A percentile compares a stretch with the other conserved stretches of the same genome.
Conservation (phyloP, 2,888 invertebrate species). For the Drosophila sordidula region DNA sequence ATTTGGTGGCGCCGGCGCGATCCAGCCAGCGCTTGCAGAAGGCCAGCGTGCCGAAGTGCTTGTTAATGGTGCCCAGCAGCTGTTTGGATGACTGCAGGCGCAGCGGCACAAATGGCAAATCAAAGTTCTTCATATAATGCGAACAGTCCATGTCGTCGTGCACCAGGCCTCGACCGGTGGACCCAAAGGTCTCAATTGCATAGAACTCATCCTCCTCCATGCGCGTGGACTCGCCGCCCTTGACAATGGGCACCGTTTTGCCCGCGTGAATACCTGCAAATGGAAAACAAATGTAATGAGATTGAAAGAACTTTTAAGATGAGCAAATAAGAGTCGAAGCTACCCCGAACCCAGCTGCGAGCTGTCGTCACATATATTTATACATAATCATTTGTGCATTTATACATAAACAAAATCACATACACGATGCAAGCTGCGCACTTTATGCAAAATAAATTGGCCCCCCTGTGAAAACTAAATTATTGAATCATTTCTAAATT, state of each 20-base stretch:
- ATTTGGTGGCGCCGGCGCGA: slow-evolving; percentile 97
- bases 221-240: slow-evolving; percentile 97
- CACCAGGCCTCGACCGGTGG: slow-evolving; percentile 96
- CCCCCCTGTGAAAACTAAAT: no score
- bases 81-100: slow-evolving; percentile 97
- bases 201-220: slow-evolving; percentile 99
- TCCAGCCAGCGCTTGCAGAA: slow-evolving; percentile 99
- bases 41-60: slow-evolving; percentile 98
- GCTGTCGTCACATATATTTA: no score
- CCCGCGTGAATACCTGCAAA: slow-evolving; percentile 94
- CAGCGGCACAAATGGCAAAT: slow-evolving; percentile 95
- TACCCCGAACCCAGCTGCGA: no score
- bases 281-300: background rate
- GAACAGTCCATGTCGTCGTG: slow-evolving; percentile 99
- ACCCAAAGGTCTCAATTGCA: slow-evolving; percentile 99
- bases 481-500: no score
- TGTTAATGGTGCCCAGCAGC: slow-evolving; percentile 95
- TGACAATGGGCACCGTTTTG: slow-evolving; percentile 99
- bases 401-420: no score
- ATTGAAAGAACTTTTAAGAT: no score
- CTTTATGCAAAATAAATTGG: no score
- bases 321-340: no score
- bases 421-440: no score
- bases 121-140: slow-evolving; percentile 99
- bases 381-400: no score